Percentiles rank a stretch among this genome's conserved stretches.
Conservation (phyloP, 2,888 invertebrate species). For the Drosophila setosimentum region DNA sequence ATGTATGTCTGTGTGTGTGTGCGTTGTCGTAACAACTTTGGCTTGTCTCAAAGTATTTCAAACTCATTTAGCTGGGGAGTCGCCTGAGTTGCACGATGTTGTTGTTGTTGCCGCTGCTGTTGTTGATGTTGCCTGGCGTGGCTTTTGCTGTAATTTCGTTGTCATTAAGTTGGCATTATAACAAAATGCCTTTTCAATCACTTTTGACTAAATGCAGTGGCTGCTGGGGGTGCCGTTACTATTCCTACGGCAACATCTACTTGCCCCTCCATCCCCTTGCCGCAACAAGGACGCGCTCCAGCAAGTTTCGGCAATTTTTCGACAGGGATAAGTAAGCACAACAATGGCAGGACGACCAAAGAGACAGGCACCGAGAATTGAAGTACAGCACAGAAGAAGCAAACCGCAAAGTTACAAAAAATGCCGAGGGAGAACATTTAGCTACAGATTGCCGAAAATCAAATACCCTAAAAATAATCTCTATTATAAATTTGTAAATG, state of each 20-base stretch:
- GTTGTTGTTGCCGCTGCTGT: slow-evolving; percentile 9
- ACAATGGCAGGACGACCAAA: slow-evolving; percentile 51
- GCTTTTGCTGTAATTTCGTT: slow-evolving; percentile 77
- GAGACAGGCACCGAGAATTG: slow-evolving; percentile 20
- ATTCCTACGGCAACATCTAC: background rate
- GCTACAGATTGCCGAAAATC: background rate
- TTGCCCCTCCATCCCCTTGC: slow-evolving; percentile 9
- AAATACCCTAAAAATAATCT: slow-evolving; percentile 5
- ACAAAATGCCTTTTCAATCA: slow-evolving; percentile 82
- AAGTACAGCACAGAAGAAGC: slow-evolving; percentile 30
- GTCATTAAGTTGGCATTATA: slow-evolving; percentile 83
- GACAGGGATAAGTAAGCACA: slow-evolving; percentile 77
- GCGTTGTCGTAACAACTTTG: slow-evolving; percentile 58
- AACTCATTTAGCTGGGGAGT: slow-evolving; percentile 65
- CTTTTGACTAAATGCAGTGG: slow-evolving; percentile 79
- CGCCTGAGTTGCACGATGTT: slow-evolving; percentile 21
- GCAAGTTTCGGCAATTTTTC: slow-evolving; percentile 71
- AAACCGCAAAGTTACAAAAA: slow-evolving; percentile 60
- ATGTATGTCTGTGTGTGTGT: slow-evolving; percentile 10
- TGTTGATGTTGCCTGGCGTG: slow-evolving; percentile 50
- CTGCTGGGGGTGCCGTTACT: slow-evolving; percentile 6
- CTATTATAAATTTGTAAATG: background rate
- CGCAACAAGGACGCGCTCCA: slow-evolving; percentile 60
- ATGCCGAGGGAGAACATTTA: background rate
- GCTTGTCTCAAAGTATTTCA: slow-evolving; percentile 70